A percentile compares a stretch with the other conserved stretches of the same genome.
Evolutionary conservation across 2,797 vertebrate species (phyloP).

Genomic region (Eulemur mongoz): DNA sequence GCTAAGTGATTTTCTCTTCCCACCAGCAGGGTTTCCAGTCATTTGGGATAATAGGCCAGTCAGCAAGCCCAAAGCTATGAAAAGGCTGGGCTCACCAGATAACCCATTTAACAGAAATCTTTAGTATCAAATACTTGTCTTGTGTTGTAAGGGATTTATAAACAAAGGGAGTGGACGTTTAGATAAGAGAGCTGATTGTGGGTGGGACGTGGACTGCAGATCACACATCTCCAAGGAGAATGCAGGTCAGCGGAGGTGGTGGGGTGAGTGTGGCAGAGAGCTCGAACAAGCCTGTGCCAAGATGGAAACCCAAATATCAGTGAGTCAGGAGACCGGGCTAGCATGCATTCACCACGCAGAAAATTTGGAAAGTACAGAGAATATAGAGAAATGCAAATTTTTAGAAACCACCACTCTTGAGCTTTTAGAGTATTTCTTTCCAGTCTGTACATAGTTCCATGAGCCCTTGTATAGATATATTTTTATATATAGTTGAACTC

Average conservation of each 20-base stretch:
- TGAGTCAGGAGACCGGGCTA: too few relatives aligned
- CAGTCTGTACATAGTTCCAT: background rate
- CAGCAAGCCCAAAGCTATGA: background rate
- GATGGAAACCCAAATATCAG: background rate
- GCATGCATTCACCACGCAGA: background rate
- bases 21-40: rapidly evolving
- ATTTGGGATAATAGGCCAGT: background rate
- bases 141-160: too few relatives aligned
- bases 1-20: background rate
- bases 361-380: background rate
- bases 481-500: background rate
- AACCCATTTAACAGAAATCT: background rate
- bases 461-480: background rate
- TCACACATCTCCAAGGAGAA: background rate
- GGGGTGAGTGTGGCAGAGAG: rapidly evolving
- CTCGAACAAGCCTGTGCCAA: background rate
- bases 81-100: background rate
- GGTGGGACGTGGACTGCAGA: too few relatives aligned
- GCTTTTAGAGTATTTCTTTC: background rate
- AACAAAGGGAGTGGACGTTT: background rate
- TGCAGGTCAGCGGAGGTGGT: rapidly evolving
- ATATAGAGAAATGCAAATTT: background rate
- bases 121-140: rapidly evolving
- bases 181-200: background rate
- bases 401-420: background rate